A percentile compares a stretch with the other conserved stretches of the same genome.
These are phyloP conservation scores for Dolichomitus sp. DNA, from an alignment of 2,888 invertebrate genomes.

Conservation along the genomic window DNA sequence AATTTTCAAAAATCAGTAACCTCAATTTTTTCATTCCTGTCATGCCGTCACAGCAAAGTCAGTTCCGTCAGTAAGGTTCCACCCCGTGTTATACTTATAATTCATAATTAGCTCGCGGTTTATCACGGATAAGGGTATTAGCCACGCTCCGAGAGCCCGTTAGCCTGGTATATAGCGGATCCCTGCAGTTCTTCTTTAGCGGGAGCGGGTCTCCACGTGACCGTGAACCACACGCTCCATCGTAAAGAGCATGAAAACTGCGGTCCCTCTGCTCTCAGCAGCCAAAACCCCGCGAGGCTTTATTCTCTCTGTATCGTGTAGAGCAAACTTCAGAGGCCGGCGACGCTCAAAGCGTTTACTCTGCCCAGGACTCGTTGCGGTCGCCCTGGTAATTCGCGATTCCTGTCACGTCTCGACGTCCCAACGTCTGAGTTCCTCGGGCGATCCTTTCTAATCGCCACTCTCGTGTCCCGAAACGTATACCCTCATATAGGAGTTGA, in stretches of 20 bases:
- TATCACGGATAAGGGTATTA: constrained; percentile 23
- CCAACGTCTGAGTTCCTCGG: constrained; percentile 51
- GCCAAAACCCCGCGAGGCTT: constrained; percentile 22
- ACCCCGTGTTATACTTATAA: constrained; percentile 31
- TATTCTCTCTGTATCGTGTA: constrained; percentile 22
- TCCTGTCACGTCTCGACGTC: constrained; percentile 58
- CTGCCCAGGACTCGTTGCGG: constrained; percentile 39
- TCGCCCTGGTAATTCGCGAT: constrained; percentile 49
- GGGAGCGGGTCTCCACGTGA: constrained; percentile 45
- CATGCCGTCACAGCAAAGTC: no score
- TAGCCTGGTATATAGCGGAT: constrained; percentile 22
- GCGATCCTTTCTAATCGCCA: constrained; percentile 66
- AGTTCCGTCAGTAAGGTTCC: constrained; percentile 7
- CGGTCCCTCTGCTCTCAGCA: constrained; percentile 14
- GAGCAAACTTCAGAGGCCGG: constrained; percentile 8
- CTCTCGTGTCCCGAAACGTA: constrained; percentile 35
- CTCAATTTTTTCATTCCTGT: not conserved
- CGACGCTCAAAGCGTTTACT: constrained; percentile 24
- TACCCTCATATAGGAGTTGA: not conserved
- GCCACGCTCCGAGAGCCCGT: constrained; percentile 21
- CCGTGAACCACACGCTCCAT: constrained; percentile 53
- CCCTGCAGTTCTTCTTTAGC: constrained; percentile 45
- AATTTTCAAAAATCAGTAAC: not conserved
- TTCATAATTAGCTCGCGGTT: constrained; percentile 16
- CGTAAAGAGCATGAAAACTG: constrained; percentile 34